A percentile compares a stretch with the other conserved stretches of the same genome.
phyloP scores from a whole-genome alignment of 2,797 vertebrate species.

The Scolopax bukidnonensis region DNA sequence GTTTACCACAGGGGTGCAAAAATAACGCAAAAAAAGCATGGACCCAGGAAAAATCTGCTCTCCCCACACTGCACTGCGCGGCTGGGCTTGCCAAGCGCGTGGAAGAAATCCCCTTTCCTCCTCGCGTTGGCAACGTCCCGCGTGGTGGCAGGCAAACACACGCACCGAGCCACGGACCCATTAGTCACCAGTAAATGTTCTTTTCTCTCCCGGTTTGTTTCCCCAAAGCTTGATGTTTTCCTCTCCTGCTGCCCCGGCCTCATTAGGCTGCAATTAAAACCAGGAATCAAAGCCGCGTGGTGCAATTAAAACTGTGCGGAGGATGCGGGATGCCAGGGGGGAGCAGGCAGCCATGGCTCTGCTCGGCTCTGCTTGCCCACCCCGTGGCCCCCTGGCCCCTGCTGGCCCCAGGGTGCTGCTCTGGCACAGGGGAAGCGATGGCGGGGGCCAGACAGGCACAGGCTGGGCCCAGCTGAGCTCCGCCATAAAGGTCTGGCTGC shows the following conservation, averaged over 20 bases:
- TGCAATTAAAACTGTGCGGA: neutral
- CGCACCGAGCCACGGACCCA: neutral
- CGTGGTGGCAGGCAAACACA: neutral
- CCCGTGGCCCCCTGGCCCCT: neutral
- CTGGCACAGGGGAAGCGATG: accelerated
- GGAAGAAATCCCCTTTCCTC: conserved; percentile 42
- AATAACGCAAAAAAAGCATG: neutral
- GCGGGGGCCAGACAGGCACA: accelerated
- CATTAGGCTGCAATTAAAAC: conserved; percentile 56
- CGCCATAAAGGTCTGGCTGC: neutral
- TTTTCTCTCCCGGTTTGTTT: conserved; percentile 45
- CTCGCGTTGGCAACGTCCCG: neutral
- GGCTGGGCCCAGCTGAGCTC: neutral
- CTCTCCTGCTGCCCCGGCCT: conserved; percentile 40
- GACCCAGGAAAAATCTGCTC: neutral
- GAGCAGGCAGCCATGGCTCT: neutral
- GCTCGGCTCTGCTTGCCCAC: neutral
- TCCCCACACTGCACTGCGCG: accelerated
- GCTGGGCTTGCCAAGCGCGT: neutral
- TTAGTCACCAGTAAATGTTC: conserved; percentile 50
- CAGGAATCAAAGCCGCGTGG: conserved; percentile 14
- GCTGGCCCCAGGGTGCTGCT: accelerated
- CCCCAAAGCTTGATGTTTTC: conserved; percentile 41
- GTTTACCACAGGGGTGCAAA: neutral
- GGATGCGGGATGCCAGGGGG: neutral